phyloP scores from a whole-genome alignment of 2,888 invertebrate species.

The Drosophila prolongata region DNA sequence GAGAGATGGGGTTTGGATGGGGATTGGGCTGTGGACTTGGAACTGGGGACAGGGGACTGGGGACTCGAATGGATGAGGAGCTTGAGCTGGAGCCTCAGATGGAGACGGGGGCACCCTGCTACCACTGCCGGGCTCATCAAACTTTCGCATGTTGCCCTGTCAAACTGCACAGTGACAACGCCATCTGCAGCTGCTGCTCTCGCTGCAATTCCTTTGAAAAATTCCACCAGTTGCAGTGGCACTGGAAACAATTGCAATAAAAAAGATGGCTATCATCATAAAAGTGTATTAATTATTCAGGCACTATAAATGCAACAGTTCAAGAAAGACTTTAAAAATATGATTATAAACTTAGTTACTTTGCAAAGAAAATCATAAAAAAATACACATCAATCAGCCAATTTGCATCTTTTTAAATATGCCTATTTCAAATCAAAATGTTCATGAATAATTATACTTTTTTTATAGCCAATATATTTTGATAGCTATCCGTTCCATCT shows the following conservation, averaged over 20 bases:
- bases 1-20: slow-evolving; percentile 5
- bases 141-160: slow-evolving; percentile 84
- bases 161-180: slow-evolving; percentile 79
- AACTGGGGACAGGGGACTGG: not conserved
- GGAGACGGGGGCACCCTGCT: not conserved
- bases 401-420: too few species aligned
- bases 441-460: too few species aligned
- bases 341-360: too few species aligned
- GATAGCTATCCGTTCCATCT: too few species aligned
- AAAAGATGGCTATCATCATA: not conserved
- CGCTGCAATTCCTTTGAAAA: slow-evolving; percentile 74
- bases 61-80: not conserved
- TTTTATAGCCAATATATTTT: too few species aligned
- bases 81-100: not conserved
- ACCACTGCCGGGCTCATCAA: slow-evolving; percentile 77
- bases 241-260: slow-evolving; percentile 20
- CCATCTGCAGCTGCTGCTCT: slow-evolving; percentile 67
- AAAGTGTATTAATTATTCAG: not conserved
- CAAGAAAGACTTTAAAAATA: too few species aligned
- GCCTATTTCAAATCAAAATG: too few species aligned
- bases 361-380: too few species aligned
- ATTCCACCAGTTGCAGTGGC: slow-evolving; percentile 71
- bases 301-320: not conserved
- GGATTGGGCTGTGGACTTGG: not conserved
- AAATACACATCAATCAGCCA: too few species aligned